Evolutionary conservation across 1,140 invertebrate genomes (phyloP).

Genomic region (Piezodorus guildinii): DNA sequence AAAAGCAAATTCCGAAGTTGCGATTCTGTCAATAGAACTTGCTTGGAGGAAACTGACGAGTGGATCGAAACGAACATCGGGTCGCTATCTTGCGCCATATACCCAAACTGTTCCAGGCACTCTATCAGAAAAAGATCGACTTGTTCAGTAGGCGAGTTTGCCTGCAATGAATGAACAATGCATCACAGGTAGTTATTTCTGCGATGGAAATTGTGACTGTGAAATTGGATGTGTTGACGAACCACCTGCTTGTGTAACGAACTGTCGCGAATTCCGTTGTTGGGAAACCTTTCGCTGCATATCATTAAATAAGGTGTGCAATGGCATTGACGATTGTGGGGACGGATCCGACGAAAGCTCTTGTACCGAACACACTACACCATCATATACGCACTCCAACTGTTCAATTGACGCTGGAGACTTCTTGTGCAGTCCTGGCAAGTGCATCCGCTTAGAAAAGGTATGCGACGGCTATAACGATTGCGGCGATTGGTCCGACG

Average conservation of each 20-base stretch:
- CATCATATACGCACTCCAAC: background rate
- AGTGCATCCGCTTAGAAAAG: background rate
- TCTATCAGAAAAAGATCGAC: too few relatives aligned
- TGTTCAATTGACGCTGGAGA: background rate
- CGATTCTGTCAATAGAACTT: too few relatives aligned
- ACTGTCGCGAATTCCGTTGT: background rate
- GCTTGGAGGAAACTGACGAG: too few relatives aligned
- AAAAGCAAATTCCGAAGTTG: too few relatives aligned
- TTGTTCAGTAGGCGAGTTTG: too few relatives aligned
- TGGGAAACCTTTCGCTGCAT: constrained; percentile 45
- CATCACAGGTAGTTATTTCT: background rate
- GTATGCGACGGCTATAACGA: background rate
- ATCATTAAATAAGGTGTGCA: constrained; percentile 42
- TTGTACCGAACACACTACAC: too few relatives aligned
- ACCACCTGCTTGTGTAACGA: background rate
- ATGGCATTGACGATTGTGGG: constrained; percentile 54
- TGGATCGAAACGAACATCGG: too few relatives aligned
- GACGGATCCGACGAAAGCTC: constrained; percentile 51
- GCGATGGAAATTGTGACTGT: background rate
- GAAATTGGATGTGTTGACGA: background rate
- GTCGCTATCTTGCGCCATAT: too few relatives aligned
- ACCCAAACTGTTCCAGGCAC: too few relatives aligned
- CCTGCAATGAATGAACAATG: too few relatives aligned
- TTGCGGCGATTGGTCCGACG: background rate
- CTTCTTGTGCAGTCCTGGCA: background rate